phyloP scores from a whole-genome alignment of 2,888 invertebrate genomes.

The Machimus rusticus region DNA sequence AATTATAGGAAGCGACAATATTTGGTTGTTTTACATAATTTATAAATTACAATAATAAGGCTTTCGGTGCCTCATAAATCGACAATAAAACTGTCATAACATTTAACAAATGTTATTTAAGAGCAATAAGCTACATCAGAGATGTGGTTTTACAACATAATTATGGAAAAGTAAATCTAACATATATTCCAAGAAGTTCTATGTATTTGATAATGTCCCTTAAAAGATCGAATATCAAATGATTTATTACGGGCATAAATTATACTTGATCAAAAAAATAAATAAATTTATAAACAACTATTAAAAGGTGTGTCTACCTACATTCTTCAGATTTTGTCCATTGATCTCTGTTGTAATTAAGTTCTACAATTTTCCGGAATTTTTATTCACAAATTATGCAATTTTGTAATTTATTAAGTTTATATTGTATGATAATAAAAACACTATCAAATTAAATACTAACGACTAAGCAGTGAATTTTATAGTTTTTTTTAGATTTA shows the following conservation, averaged over 20 bases:
- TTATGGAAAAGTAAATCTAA: background rate
- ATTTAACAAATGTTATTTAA: background rate
- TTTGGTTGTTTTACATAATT: background rate
- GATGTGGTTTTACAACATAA: background rate
- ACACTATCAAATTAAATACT: background rate
- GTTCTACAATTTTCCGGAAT: background rate
- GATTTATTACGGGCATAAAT: background rate
- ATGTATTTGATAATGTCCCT: background rate
- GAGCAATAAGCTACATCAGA: background rate
- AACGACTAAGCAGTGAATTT: background rate
- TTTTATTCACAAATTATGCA: background rate
- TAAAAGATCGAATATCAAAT: background rate
- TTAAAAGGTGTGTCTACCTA: background rate
- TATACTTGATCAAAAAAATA: background rate
- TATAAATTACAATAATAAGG: background rate
- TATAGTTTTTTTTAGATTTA: background rate
- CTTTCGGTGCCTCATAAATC: background rate
- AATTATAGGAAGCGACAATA: background rate
- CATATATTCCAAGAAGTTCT: background rate
- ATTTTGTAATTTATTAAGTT: background rate
- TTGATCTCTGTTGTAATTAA: background rate
- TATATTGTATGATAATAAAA: background rate
- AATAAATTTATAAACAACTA: background rate
- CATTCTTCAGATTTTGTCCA: background rate
- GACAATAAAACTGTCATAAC: background rate